phyloP scores from a whole-genome alignment of 2,888 invertebrate genomes.

The Altica lythri region DNA sequence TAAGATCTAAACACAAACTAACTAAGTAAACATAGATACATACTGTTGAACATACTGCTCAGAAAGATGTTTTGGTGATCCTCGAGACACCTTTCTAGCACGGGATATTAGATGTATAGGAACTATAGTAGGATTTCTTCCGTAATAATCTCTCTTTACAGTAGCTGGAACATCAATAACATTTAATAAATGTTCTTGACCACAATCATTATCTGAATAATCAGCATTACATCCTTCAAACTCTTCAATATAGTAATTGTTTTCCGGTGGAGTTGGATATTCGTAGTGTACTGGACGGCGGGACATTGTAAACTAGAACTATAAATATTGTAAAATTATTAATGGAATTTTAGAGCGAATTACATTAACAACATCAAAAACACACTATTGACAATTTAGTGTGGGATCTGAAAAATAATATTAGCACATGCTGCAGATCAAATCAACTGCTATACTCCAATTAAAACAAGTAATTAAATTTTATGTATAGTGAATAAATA shows the following conservation, averaged over 20 bases:
- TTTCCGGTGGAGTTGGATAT: slow-evolving; percentile 12
- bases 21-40: too few species aligned
- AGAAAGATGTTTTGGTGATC: slow-evolving; percentile 11
- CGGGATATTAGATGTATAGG: slow-evolving; percentile 18
- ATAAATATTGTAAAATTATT: too few species aligned
- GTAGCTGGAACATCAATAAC: slow-evolving; percentile 24
- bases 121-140: slow-evolving; percentile 30
- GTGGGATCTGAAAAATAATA: too few species aligned
- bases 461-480: too few species aligned
- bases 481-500: too few species aligned
- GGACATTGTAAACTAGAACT: slow-evolving; percentile 19
- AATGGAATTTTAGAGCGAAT: too few species aligned
- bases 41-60: slow-evolving; percentile 29
- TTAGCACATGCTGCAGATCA: too few species aligned
- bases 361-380: too few species aligned
- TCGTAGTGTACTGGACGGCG: slow-evolving; percentile 20
- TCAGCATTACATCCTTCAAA: slow-evolving; percentile 43
- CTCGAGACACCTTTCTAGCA: slow-evolving; percentile 2
- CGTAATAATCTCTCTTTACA: slow-evolving; percentile 42
- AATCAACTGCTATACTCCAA: too few species aligned
- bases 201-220: slow-evolving; percentile 43
- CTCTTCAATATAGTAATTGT: slow-evolving; percentile 42
- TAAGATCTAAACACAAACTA: background rate
- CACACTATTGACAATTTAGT: too few species aligned
- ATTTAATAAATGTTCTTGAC: slow-evolving; percentile 5